Percentiles rank a stretch among this genome's conserved stretches.
Conservation (phyloP, 92 coral and sea anemone genomes). For the Siderastrea radians region DNA sequence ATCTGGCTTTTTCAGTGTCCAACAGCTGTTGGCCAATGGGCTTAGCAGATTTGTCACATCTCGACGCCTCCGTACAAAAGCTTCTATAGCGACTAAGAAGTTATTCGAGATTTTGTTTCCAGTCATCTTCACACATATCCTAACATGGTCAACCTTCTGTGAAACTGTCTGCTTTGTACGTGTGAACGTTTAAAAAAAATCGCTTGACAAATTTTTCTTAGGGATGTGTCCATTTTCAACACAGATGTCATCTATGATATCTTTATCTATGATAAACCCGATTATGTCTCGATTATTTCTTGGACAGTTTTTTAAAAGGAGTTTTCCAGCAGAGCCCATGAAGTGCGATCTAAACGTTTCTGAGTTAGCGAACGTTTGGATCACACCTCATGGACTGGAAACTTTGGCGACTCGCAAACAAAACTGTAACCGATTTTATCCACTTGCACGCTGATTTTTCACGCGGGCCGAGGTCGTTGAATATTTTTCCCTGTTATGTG, state of each 20-base stretch:
- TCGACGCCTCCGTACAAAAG: constrained; percentile 22
- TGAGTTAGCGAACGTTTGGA: too few species aligned
- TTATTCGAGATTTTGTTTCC: constrained; percentile 30
- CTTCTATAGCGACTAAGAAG: constrained; percentile 49
- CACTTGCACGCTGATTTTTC: too few species aligned
- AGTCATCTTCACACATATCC: constrained; percentile 19
- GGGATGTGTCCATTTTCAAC: neutral
- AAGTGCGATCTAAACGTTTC: neutral
- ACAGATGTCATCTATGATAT: constrained; percentile 10
- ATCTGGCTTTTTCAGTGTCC: constrained; percentile 6
- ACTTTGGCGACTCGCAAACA: too few species aligned
- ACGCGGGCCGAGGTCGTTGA: too few species aligned
- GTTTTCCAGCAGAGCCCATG: neutral
- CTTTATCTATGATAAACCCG: too few species aligned
- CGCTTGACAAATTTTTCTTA: too few species aligned
- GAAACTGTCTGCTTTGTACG: constrained; percentile 18
- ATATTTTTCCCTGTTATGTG: too few species aligned
- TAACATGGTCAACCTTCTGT: neutral
- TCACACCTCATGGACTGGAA: too few species aligned
- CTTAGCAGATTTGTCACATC: constrained; percentile 24
- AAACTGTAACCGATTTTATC: too few species aligned
- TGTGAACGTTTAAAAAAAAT: too few species aligned
- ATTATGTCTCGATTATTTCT: neutral
- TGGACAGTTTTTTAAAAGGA: neutral
- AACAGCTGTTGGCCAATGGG: constrained; percentile 29